phyloP scores from a whole-genome alignment of 2,888 invertebrate genomes.

The Graphium colonna region DNA sequence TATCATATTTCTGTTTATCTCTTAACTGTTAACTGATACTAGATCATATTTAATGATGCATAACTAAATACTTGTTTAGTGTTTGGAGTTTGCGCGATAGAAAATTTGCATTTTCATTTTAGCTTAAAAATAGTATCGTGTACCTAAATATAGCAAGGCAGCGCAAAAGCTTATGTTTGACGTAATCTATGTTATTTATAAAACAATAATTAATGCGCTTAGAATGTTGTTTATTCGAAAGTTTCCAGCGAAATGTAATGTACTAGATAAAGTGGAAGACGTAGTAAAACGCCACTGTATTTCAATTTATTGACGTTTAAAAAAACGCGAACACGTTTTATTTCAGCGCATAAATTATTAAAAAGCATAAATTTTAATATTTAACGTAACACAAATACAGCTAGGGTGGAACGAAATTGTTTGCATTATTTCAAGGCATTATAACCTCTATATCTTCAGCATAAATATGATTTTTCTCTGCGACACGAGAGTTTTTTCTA shows the following conservation, averaged over 20 bases:
- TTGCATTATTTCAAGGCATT: not conserved
- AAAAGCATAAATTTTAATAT: slow-evolving; percentile 15
- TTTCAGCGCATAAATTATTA: slow-evolving; percentile 11
- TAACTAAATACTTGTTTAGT: not conserved
- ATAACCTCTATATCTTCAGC: not conserved
- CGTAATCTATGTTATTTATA: no score
- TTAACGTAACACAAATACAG: slow-evolving; percentile 11
- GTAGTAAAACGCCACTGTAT: slow-evolving; percentile 1
- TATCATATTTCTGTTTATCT: no score
- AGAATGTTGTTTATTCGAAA: not conserved
- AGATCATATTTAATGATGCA: no score
- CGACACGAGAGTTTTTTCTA: not conserved
- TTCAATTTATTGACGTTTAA: slow-evolving; percentile 1
- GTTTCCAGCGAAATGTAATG: not conserved
- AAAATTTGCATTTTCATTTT: no score
- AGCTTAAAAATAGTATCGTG: no score
- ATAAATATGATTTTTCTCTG: not conserved
- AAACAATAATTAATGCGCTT: not conserved
- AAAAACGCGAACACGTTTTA: slow-evolving; percentile 2
- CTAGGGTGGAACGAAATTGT: not conserved
- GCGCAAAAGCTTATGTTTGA: no score
- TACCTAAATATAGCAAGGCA: no score
- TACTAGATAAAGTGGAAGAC: not conserved
- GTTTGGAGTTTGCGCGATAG: no score
- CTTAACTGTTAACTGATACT: no score